Percentiles rank a stretch among this genome's conserved stretches.
Conservation (phyloP, 2,113 vertebrate genomes). For the Cacatua alba region DNA sequence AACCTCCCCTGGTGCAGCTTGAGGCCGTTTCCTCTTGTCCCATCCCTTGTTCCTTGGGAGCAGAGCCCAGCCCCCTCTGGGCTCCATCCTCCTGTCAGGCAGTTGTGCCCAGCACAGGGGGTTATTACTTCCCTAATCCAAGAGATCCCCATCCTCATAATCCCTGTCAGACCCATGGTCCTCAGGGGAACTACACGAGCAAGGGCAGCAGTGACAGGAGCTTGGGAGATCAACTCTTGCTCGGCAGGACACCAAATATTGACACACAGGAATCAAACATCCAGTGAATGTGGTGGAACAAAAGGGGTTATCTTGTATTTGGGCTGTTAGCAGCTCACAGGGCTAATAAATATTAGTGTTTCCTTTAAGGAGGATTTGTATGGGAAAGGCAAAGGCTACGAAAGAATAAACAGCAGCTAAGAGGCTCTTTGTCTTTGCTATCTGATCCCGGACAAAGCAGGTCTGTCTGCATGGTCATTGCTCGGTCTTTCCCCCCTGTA, state of each 20-base stretch:
- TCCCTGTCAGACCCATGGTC: fast-evolving
- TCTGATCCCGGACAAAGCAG: background rate
- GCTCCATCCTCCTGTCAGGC: background rate
- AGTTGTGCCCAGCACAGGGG: background rate
- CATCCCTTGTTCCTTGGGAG: background rate
- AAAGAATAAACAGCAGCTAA: background rate
- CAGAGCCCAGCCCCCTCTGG: background rate
- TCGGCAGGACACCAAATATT: slow-evolving; percentile 13
- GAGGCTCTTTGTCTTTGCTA: background rate
- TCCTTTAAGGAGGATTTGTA: background rate
- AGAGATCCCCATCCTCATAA: background rate
- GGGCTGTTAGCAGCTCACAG: background rate
- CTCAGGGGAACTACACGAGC: background rate
- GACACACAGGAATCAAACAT: background rate
- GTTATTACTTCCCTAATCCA: background rate
- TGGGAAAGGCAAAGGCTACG: background rate
- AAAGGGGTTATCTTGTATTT: background rate
- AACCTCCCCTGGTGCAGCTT: background rate
- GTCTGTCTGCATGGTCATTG: fast-evolving
- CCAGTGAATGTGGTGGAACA: background rate
- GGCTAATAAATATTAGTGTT: background rate
- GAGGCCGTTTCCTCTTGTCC: background rate
- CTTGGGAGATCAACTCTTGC: background rate
- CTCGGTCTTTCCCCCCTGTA: background rate
- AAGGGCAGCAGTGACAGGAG: background rate